Evolutionary conservation across 1,140 invertebrate genomes (phyloP), one percentile per base, ranked within the genome.

Genomic region (Drosophila paulistorum): DNA sequence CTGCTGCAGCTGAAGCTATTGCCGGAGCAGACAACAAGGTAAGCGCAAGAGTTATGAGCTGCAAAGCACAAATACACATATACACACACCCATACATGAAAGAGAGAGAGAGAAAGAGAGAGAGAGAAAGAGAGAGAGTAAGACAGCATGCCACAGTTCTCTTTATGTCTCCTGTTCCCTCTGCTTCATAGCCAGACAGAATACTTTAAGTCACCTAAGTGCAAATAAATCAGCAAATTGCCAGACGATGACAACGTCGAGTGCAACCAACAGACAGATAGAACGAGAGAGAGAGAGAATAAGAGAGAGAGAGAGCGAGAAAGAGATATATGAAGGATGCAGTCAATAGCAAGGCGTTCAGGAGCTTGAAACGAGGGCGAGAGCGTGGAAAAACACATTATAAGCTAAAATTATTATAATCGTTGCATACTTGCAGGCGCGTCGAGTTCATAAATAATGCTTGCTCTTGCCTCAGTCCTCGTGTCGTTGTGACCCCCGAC

Each of bases 371-470:
- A 14, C 20, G 39, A 63, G 58, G 41, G 68, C 48, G 39, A 58
- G 54, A 17, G 63, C 37, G 71, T 66, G 55, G 20, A 67, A 81
- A 81, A 81, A 78, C 79, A 81, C 79, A 81, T 81, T 81, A 81
- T 81, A 77, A 82, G 79, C 79, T 81, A 78, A 81, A 81, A 80
- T 81, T 81, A 81, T 81, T 81, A 81, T 81, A 81, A 81, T 81
- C 79, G 79, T 68, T 81, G 79, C 79, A 81, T 74, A 77, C 74
- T 81, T 81, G 75, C 74, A 77, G 71, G 74, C 79, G 79, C 63
- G 65, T 69, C 59, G 74, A 81, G 79, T 81, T 81, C 79, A 81
- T 81, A 81, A 81, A 81, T 81, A 81, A 81, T 63, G 48, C 45
- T 61, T 33, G 11, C 57, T 51, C 20, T 51, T 51, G 17, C 45